Conservation (phyloP, 2,888 invertebrate species). For the Scaeva pyrastri region DNA sequence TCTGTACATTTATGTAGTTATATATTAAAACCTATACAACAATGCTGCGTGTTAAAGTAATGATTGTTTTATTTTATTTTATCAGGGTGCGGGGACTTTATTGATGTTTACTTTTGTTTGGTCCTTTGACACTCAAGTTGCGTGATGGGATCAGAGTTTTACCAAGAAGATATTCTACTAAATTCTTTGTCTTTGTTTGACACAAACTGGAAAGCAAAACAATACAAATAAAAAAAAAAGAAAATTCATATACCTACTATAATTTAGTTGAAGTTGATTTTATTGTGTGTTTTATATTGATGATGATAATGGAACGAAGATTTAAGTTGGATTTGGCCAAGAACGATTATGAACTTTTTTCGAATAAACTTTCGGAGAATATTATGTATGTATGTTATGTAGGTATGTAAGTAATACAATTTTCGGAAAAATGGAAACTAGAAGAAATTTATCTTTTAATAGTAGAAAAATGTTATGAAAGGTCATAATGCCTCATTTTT, state of each 20-base stretch:
- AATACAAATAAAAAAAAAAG: neutral
- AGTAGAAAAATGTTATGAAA: neutral
- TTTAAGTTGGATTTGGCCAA: conserved; percentile 45
- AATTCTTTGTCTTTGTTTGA: conserved; percentile 59
- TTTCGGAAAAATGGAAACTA: neutral
- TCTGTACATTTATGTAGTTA: too few species aligned
- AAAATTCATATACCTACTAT: conserved; percentile 28
- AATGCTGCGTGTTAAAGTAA: conserved; percentile 43
- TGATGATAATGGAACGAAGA: conserved; percentile 52
- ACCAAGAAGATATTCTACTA: conserved; percentile 39
- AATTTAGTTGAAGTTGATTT: conserved; percentile 62
- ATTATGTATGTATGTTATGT: too few species aligned
- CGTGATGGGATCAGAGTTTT: conserved; percentile 73
- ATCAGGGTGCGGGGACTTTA: conserved; percentile 14
- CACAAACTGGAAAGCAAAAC: neutral
- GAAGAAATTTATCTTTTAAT: neutral
- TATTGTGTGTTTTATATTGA: conserved; percentile 28
- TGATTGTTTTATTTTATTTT: neutral
- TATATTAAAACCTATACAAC: neutral
- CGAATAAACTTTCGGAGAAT: conserved; percentile 22
- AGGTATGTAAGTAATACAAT: too few species aligned
- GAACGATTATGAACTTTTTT: conserved; percentile 53
- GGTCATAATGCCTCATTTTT: too few species aligned
- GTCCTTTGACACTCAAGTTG: conserved; percentile 59
- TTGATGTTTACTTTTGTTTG: conserved; percentile 65